Evolutionary conservation across 2,888 invertebrate species (phyloP), one percentile per base, ranked within the genome.

Genomic region (Trichopoda pennipes): DNA sequence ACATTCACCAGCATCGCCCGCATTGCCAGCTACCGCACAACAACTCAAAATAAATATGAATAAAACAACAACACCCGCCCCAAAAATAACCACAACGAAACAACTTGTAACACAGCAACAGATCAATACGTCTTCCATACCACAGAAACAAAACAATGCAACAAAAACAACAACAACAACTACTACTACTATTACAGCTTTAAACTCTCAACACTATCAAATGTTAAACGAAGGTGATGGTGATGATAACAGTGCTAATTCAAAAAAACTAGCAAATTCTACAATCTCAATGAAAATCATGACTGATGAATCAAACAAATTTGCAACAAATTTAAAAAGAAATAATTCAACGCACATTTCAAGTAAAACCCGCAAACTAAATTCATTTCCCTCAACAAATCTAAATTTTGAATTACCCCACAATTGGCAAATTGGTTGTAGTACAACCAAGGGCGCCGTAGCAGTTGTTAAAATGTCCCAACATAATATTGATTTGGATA

Each of bases 81-180:
- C 78, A 56, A 68, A 66, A 55, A 70, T 64, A 74, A 51, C 21
- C 9, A 10, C 63, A 80, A 78, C 80, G 56, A 63, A 81, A 32
- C 80, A 35, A 58, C 56, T 49, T 61, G 38, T 64, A 42, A 64
- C 53, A 60, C 69, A 56, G 61, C 69, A 73, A 69, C 83, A 77
- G 75, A 73, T 80, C 61, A 55, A 47, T 70, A 84, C 80, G 85
- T 85, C 85, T 84, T 85, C 85, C 84, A 84, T 61, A 53, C 32
- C 21, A 32, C 70, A 64, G 9, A 66, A 61, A 19, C 63, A 70
- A 64, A 47, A 60, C 49, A 53, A 32, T 66, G 19, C 49, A 32
- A 49, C 60, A 63, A 56, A 56, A 55, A 28, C 21, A 35, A 32
- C 66, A n/a, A n/a, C 19, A 28, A 53, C 19, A 32, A 28, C 28